phyloP scores from a whole-genome alignment of 2,888 invertebrate species.

The Alviniconcha strummeri region DNA sequence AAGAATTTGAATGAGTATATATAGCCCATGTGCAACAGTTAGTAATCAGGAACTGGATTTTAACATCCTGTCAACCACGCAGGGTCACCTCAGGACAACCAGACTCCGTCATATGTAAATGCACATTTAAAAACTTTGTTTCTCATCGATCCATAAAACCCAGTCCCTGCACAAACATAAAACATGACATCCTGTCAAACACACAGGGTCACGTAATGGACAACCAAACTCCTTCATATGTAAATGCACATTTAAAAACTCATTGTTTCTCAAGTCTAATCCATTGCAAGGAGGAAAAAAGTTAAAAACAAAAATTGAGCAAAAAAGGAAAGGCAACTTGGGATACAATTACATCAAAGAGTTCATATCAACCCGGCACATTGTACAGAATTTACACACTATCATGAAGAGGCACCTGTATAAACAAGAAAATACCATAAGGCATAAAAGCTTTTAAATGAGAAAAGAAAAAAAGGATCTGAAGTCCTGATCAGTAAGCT shows the following conservation, averaged over 20 bases:
- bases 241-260: no score
- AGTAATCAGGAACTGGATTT: not conserved
- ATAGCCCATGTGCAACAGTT: not conserved
- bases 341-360: not conserved
- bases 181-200: no score
- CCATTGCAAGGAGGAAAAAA: not conserved
- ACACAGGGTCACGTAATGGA: no score
- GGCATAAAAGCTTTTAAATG: not conserved
- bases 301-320: not conserved
- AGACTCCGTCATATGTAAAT: not conserved
- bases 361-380: not conserved
- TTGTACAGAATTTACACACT: not conserved
- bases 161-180: no score
- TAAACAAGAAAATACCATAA: not conserved
- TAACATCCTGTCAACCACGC: not conserved
- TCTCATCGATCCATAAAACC: no score
- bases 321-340: not conserved
- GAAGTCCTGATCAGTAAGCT: not conserved
- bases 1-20: not conserved
- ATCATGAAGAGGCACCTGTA: not conserved
- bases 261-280: no score
- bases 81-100: not conserved
- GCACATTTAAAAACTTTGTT: no score
- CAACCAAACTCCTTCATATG: no score
- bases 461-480: not conserved